Percentiles rank a stretch among this genome's conserved stretches.
These are phyloP conservation scores for Axinella damicornis DNA, from an alignment of 37 sponge, comb jelly and placozoan genomes.

Conservation along the genomic window DNA sequence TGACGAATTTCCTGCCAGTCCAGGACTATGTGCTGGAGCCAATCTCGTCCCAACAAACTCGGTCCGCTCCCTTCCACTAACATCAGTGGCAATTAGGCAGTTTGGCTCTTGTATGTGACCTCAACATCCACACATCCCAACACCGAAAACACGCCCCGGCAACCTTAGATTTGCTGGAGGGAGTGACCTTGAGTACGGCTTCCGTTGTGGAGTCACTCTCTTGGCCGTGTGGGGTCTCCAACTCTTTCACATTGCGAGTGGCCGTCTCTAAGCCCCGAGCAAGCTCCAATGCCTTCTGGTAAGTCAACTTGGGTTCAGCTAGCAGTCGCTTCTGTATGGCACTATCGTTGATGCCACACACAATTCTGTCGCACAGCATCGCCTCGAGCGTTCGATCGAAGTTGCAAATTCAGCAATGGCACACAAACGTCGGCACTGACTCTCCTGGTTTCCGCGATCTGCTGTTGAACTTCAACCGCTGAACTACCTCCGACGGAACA, in stretches of 20 bases:
- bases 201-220: no score
- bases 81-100: not conserved
- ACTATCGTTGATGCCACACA: constrained; percentile 26
- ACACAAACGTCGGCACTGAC: not conserved
- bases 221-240: no score
- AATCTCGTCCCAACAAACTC: constrained; percentile 51
- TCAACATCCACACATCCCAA: not conserved
- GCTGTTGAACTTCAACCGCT: not conserved
- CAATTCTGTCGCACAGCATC: constrained; percentile 47
- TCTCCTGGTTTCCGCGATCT: not conserved
- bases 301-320: not conserved
- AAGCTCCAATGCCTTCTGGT: constrained; percentile 7
- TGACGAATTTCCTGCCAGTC: constrained; percentile 37
- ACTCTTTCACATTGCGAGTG: constrained; percentile 2
- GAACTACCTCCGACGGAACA: constrained; percentile 8
- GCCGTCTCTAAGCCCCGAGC: constrained; percentile 35
- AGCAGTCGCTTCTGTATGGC: not conserved
- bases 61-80: constrained; percentile 49
- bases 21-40: constrained; percentile 24
- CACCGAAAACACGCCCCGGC: constrained; percentile 2
- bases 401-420: not conserved
- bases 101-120: constrained; percentile 10
- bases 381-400: not conserved
- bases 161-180: not conserved
- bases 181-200: not conserved